phyloP scores from a whole-genome alignment of 2,113 vertebrate species.

The Uria lomvia region DNA sequence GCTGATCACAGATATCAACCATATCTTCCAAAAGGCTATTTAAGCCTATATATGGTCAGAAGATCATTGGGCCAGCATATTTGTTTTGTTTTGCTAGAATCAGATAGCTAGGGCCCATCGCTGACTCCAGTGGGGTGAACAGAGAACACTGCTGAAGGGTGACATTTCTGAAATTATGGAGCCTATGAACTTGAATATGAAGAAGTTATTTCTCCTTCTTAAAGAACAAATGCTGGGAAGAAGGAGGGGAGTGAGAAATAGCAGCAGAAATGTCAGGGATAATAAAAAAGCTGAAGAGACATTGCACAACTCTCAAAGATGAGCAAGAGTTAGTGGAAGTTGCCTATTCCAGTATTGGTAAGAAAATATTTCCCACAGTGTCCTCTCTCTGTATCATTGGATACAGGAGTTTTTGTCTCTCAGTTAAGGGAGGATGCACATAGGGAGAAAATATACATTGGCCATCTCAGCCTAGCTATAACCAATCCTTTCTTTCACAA shows the following conservation, averaged over 20 bases:
- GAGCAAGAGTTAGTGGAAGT: neutral
- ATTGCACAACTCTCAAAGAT: neutral
- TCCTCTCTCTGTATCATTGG: neutral
- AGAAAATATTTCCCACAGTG: neutral
- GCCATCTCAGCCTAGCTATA: neutral
- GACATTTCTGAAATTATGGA: slow-evolving; percentile 12
- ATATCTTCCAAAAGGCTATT: slow-evolving; percentile 50
- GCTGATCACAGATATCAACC: slow-evolving; percentile 56
- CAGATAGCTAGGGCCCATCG: slow-evolving; percentile 46
- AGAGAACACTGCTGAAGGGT: neutral
- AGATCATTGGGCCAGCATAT: slow-evolving; percentile 24
- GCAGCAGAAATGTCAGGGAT: neutral
- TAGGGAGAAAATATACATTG: neutral
- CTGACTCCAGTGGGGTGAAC: neutral
- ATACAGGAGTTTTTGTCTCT: neutral
- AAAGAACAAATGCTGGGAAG: neutral
- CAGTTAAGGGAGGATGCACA: neutral
- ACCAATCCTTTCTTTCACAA: neutral
- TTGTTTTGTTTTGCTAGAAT: slow-evolving; percentile 65
- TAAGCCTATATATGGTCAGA: slow-evolving; percentile 68
- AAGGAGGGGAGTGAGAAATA: neutral
- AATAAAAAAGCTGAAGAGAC: neutral
- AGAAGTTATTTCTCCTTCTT: neutral
- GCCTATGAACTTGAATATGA: neutral
- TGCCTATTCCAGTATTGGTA: neutral